Evolutionary conservation across 2,888 invertebrate genomes (phyloP).

Genomic region (Tryphoninae sp.): DNA sequence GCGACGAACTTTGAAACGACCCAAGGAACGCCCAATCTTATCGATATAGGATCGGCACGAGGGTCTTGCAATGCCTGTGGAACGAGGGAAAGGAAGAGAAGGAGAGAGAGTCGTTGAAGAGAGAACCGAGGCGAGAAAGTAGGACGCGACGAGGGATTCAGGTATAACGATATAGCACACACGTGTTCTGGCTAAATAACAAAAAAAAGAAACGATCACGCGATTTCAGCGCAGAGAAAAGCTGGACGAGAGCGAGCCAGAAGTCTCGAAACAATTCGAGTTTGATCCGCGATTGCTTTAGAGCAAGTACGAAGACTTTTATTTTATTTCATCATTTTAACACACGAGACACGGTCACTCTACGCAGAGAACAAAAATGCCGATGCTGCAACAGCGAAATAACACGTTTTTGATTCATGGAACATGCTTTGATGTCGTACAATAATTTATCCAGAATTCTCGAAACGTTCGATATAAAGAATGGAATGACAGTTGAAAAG

Average conservation of each 20-base stretch:
- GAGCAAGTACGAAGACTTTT: slow-evolving; percentile 31
- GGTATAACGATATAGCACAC: slow-evolving; percentile 43
- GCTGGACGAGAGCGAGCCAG: slow-evolving; percentile 6
- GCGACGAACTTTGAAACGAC: slow-evolving; percentile 57
- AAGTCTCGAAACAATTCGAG: slow-evolving; percentile 49
- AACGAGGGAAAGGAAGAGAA: background rate
- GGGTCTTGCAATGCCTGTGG: slow-evolving; percentile 27
- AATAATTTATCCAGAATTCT: too few relatives aligned
- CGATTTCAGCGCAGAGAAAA: slow-evolving; percentile 31
- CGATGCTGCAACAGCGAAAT: too few relatives aligned
- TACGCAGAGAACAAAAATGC: background rate
- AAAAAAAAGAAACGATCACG: slow-evolving; percentile 44
- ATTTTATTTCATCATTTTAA: slow-evolving; percentile 15
- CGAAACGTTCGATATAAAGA: too few relatives aligned
- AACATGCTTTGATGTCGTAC: too few relatives aligned
- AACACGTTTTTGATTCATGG: too few relatives aligned
- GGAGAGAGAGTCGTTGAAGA: slow-evolving; percentile 12
- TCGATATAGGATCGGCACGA: slow-evolving; percentile 59
- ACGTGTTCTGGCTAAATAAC: slow-evolving; percentile 14
- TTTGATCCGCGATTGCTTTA: slow-evolving; percentile 54
- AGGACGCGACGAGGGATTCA: slow-evolving; percentile 48
- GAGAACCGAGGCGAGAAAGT: slow-evolving; percentile 22
- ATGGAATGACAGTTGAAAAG: too few relatives aligned
- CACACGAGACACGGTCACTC: slow-evolving; percentile 31
- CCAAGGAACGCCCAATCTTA: slow-evolving; percentile 60